These are phyloP conservation scores for Romanogobio albipinnatus DNA, from an alignment of 2,113 vertebrate species.

Conservation along the genomic window DNA sequence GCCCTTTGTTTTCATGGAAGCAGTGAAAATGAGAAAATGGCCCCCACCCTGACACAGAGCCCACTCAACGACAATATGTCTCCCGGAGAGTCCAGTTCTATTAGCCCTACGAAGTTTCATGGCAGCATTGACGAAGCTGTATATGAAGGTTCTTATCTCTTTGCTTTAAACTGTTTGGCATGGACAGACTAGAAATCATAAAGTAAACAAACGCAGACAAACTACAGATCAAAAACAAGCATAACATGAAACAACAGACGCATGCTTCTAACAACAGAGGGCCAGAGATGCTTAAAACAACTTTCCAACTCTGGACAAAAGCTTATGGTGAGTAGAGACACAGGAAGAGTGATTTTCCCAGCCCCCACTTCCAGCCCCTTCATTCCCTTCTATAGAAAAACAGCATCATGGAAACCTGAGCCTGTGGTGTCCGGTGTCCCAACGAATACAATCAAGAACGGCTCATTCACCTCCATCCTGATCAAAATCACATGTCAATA, in stretches of 20 bases:
- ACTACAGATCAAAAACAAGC: not conserved
- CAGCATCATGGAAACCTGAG: slow-evolving; percentile 66
- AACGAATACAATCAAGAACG: slow-evolving; percentile 47
- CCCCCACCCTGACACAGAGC: slow-evolving; percentile 79
- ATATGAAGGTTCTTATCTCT: not conserved
- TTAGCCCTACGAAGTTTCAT: slow-evolving; percentile 9
- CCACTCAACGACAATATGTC: slow-evolving; percentile 73
- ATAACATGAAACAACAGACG: not conserved
- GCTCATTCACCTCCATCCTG: slow-evolving; percentile 39
- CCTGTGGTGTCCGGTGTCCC: slow-evolving; percentile 64
- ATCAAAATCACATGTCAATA: not conserved
- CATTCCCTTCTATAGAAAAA: slow-evolving; percentile 40
- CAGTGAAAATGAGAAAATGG: slow-evolving; percentile 91
- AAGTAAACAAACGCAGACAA: not conserved
- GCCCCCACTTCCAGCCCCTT: slow-evolving; percentile 24
- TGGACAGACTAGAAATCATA: no score
- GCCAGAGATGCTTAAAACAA: not conserved
- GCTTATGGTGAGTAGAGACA: not conserved
- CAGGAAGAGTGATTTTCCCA: slow-evolving; percentile 32
- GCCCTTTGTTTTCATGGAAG: slow-evolving; percentile 88
- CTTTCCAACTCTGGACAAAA: slow-evolving; percentile 23
- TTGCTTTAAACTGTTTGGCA: not conserved
- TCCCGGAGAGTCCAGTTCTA: slow-evolving; percentile 58
- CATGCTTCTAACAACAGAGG: not conserved
- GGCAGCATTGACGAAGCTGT: not conserved